Evolutionary conservation across 1,140 invertebrate species (phyloP).

Genomic region (Triops longicaudatus): DNA sequence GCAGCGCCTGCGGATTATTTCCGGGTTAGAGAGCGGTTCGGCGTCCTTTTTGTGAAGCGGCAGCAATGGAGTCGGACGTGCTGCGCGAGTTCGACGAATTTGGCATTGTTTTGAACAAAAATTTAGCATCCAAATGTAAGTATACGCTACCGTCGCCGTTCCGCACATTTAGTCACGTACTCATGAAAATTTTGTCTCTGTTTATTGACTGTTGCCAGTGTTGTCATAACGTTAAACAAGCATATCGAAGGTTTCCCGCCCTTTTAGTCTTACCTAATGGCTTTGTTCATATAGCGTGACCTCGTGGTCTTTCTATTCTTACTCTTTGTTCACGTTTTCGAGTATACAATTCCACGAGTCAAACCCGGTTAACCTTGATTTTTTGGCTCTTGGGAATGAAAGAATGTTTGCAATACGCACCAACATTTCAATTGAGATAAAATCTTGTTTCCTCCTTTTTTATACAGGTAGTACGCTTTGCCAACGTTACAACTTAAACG

Average conservation of each 20-base stretch:
- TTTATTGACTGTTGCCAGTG: too few species aligned
- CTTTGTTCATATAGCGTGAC: conserved; percentile 2
- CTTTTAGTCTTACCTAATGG: conserved; percentile 12
- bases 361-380: neutral
- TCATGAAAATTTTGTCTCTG: too few species aligned
- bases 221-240: neutral
- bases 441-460: neutral
- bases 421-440: neutral
- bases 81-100: neutral
- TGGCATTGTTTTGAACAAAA: neutral
- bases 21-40: neutral
- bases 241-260: neutral
- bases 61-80: neutral
- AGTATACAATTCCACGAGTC: neutral
- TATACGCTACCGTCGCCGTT: too few species aligned
- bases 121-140: neutral
- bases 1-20: neutral
- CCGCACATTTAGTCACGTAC: too few species aligned
- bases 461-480: neutral
- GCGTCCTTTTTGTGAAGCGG: conserved; percentile 11
- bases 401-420: neutral
- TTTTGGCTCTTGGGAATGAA: neutral
- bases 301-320: conserved; percentile 3
- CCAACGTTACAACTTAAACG: neutral
- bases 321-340: neutral